Percentiles rank a stretch among this genome's conserved stretches.
These are phyloP conservation scores for Drosophila sulfurigaster DNA, from an alignment of 1,140 invertebrate species.

Conservation along the genomic window DNA sequence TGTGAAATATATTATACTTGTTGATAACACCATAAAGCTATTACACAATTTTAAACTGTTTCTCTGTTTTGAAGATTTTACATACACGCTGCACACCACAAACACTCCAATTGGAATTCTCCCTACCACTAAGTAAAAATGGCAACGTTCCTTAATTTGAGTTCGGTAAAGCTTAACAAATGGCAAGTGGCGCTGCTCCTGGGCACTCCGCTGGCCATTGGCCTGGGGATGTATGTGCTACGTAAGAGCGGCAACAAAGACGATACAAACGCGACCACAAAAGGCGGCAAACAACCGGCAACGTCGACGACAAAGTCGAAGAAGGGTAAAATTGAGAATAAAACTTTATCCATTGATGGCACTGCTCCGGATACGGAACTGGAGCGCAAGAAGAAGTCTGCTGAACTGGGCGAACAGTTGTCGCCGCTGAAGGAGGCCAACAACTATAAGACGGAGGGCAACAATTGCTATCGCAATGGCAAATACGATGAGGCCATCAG, in stretches of 20 bases:
- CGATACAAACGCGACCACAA: conserved; percentile 25
- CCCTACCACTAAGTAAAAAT: conserved; percentile 30
- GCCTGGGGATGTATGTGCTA: conserved; percentile 92
- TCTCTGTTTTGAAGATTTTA: conserved; percentile 52
- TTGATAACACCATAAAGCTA: conserved; percentile 59
- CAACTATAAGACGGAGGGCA: conserved; percentile 93
- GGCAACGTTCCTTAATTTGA: conserved; percentile 67
- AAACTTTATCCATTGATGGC: conserved; percentile 86
- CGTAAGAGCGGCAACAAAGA: conserved; percentile 66
- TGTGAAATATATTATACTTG: conserved; percentile 21
- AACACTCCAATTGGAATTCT: not conserved
- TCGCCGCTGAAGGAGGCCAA: conserved; percentile 85
- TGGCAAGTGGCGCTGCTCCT: conserved; percentile 88
- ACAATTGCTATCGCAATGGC: conserved; percentile 93
- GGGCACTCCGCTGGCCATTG: conserved; percentile 92
- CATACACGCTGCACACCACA: conserved; percentile 33
- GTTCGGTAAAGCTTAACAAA: conserved; percentile 83
- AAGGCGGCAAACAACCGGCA: conserved; percentile 37
- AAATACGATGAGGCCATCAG: conserved; percentile 95
- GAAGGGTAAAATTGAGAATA: conserved; percentile 65
- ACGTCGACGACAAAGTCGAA: conserved; percentile 33
- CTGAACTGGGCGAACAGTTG: conserved; percentile 86
- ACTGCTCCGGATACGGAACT: conserved; percentile 83
- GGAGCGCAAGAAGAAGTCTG: conserved; percentile 86
- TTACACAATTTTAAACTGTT: conserved; percentile 66